These are phyloP conservation scores for Microctonus hyperodae DNA, from an alignment of 2,888 invertebrate species.

Conservation along the genomic window DNA sequence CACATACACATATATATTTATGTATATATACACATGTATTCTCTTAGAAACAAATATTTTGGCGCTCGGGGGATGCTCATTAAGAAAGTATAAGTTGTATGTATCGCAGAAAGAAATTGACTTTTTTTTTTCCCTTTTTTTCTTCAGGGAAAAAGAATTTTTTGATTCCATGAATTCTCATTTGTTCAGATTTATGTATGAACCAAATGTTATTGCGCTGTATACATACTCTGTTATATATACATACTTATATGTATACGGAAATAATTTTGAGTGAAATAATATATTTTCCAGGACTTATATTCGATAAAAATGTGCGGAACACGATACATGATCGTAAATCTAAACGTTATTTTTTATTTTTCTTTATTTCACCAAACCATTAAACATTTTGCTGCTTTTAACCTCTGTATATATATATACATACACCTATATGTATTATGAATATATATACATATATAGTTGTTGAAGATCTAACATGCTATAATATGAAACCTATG, in stretches of 20 bases:
- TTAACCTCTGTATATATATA: not conserved
- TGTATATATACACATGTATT: not conserved
- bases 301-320: conserved; percentile 5
- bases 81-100: conserved; percentile 9
- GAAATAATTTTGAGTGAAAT: not conserved
- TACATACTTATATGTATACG: not conserved
- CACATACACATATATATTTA: not conserved
- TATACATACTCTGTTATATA: too few species aligned
- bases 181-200: not conserved
- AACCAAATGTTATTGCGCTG: not conserved
- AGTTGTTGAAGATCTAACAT: not conserved
- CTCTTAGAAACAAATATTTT: conserved; percentile 3
- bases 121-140: not conserved
- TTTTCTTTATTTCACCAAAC: conserved; percentile 13
- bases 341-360: conserved; percentile 16
- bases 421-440: not conserved
- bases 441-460: not conserved
- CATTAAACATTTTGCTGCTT: not conserved
- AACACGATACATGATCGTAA: conserved; percentile 16
- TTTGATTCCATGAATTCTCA: not conserved
- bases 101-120: not conserved
- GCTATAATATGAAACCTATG: not conserved
- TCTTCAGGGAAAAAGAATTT: not conserved
- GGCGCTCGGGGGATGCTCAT: conserved; percentile 5
- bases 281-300: not conserved